These are phyloP conservation scores for Sebastiscus albofasciatus DNA, from an alignment of 2,797 vertebrate species.

Conservation along the genomic window DNA sequence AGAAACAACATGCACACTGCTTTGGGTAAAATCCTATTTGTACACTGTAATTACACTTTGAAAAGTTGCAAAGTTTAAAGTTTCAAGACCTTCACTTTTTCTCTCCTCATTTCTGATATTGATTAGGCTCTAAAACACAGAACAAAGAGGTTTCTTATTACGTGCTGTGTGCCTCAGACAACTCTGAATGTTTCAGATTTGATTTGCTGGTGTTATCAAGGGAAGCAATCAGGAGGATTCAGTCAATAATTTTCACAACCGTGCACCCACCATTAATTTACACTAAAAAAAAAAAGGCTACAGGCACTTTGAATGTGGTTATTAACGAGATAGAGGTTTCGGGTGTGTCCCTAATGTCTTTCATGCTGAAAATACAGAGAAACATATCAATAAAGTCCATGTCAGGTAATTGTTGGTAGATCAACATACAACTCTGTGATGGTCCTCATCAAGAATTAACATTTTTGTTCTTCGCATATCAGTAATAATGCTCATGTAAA, in stretches of 20 bases:
- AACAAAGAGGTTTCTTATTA: conserved; percentile 79
- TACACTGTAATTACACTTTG: conserved; percentile 81
- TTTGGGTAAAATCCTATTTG: conserved; percentile 83
- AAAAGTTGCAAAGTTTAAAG: conserved; percentile 82
- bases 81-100: conserved; percentile 78
- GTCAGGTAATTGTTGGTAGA: not conserved
- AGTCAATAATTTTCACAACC: conserved; percentile 72
- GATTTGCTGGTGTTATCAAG: conserved; percentile 74
- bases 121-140: conserved; percentile 75
- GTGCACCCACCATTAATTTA: conserved; percentile 43
- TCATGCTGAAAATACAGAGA: conserved; percentile 39
- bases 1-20: conserved; percentile 76
- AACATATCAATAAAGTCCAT: conserved; percentile 19
- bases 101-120: conserved; percentile 77
- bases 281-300: conserved; percentile 36
- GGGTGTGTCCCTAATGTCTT: conserved; percentile 38
- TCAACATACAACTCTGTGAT: conserved; percentile 9
- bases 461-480: conserved; percentile 4
- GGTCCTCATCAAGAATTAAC: not conserved
- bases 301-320: conserved; percentile 54
- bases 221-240: conserved; percentile 75
- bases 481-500: not conserved
- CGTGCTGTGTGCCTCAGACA: conserved; percentile 56
- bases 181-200: conserved; percentile 73
- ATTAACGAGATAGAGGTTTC: conserved; percentile 44